Percentiles rank a stretch among this genome's conserved stretches.
These are phyloP conservation scores for Helicolenus hilgendorfi DNA, from an alignment of 2,797 vertebrate species.

Conservation along the genomic window DNA sequence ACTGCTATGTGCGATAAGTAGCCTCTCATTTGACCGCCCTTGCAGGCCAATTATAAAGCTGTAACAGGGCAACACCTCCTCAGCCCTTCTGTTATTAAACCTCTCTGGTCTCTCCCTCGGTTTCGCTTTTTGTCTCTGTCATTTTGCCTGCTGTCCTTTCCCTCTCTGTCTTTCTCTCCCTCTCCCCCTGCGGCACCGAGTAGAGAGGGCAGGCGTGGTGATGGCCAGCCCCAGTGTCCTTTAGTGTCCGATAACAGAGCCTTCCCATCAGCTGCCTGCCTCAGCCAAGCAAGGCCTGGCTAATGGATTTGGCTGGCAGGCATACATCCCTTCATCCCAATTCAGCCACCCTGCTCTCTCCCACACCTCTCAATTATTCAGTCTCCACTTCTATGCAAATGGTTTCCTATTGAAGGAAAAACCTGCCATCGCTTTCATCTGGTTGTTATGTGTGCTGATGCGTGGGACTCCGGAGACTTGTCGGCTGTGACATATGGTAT, in stretches of 20 bases:
- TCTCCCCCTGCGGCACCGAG: slow-evolving; percentile 71
- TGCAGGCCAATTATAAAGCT: slow-evolving; percentile 88
- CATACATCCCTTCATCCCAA: slow-evolving; percentile 89
- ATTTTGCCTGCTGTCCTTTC: slow-evolving; percentile 60
- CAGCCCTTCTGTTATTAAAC: slow-evolving; percentile 82
- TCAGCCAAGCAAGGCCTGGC: slow-evolving; percentile 83
- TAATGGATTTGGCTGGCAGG: slow-evolving; percentile 93
- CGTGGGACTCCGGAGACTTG: slow-evolving; percentile 83
- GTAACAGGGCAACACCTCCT: slow-evolving; percentile 84
- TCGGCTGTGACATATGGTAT: slow-evolving; percentile 87
- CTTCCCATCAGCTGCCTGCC: slow-evolving; percentile 84
- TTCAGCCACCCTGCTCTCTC: slow-evolving; percentile 84
- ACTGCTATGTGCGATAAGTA: slow-evolving; percentile 83
- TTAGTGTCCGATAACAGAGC: slow-evolving; percentile 90
- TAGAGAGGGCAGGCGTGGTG: slow-evolving; percentile 80
- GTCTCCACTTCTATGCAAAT: slow-evolving; percentile 91
- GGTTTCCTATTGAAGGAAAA: slow-evolving; percentile 87
- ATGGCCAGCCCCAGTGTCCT: slow-evolving; percentile 87
- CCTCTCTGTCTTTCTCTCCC: slow-evolving; percentile 40
- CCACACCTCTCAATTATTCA: slow-evolving; percentile 92
- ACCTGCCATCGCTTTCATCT: slow-evolving; percentile 81
- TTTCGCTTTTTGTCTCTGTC: slow-evolving; percentile 82
- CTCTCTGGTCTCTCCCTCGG: slow-evolving; percentile 65
- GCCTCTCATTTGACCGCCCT: slow-evolving; percentile 86
- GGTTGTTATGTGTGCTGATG: slow-evolving; percentile 88